Conservation (phyloP, 2,888 invertebrate species). For the Campoletis raptor region DNA sequence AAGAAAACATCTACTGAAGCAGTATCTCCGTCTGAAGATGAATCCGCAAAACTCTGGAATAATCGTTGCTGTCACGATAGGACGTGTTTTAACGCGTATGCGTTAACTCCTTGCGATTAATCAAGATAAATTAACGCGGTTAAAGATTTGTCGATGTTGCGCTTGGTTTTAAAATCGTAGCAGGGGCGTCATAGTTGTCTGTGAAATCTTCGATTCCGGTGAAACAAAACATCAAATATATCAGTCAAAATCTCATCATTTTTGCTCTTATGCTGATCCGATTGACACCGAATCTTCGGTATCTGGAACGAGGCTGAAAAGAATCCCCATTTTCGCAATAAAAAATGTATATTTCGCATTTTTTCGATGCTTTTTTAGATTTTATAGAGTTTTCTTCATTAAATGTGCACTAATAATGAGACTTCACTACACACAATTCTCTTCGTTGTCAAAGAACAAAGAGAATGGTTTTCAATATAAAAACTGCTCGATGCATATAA, state of each 20-base stretch:
- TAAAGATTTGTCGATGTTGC: constrained; percentile 55
- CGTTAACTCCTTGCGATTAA: constrained; percentile 50
- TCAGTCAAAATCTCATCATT: background rate
- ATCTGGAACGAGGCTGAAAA: background rate
- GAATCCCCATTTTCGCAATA: background rate
- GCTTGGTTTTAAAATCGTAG: constrained; percentile 51
- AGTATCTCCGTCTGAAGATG: background rate
- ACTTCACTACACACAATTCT: no score
- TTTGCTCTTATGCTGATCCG: background rate
- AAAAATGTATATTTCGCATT: background rate
- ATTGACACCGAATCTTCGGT: background rate
- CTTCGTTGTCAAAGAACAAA: no score
- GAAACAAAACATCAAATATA: background rate
- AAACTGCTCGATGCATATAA: no score
- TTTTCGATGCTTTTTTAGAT: no score
- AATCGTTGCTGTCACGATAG: background rate
- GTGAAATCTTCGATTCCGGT: background rate
- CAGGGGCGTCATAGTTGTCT: background rate
- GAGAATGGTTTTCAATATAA: no score
- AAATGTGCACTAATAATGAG: no score
- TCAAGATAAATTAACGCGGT: constrained; percentile 50
- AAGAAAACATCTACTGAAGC: background rate
- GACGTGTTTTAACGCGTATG: constrained; percentile 26
- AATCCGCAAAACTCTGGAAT: constrained; percentile 21
- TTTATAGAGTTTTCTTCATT: no score